Conservation (phyloP, 2,797 vertebrate species). For the Percopsis omiscomaycus region DNA sequence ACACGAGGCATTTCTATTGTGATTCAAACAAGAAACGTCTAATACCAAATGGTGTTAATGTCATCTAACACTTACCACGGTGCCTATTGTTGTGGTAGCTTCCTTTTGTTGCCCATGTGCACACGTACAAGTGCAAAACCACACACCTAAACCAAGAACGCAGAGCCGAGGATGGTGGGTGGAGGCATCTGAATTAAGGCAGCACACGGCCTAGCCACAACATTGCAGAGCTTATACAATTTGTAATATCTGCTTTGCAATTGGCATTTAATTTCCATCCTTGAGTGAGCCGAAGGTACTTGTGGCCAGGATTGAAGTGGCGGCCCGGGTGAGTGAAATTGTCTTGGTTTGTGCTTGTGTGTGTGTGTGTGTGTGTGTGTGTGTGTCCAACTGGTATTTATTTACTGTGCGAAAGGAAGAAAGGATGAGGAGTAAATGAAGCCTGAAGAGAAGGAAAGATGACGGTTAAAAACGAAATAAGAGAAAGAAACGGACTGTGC, state of each 20-base stretch:
- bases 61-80: conserved; percentile 33
- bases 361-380: neutral
- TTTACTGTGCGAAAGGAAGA: conserved; percentile 42
- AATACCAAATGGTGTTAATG: conserved; percentile 16
- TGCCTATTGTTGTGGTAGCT: conserved; percentile 34
- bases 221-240: conserved; percentile 51
- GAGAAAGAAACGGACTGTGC: neutral
- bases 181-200: conserved; percentile 27
- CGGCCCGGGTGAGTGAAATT: conserved; percentile 12
- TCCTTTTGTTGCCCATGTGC: conserved; percentile 44
- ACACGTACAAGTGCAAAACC: conserved; percentile 29
- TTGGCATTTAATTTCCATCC: conserved; percentile 63
- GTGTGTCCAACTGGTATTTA: conserved; percentile 15
- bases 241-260: conserved; percentile 48
- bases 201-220: conserved; percentile 48
- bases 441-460: conserved; percentile 13
- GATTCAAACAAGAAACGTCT: conserved; percentile 19
- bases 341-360: neutral
- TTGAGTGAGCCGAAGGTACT: conserved; percentile 46
- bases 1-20: conserved; percentile 50
- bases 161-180: conserved; percentile 36
- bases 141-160: conserved; percentile 27
- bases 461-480: neutral
- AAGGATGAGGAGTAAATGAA: conserved; percentile 24
- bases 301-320: conserved; percentile 18